These are phyloP conservation scores for Aphidius colemani DNA, from an alignment of 2,888 invertebrate species.

Conservation along the genomic window DNA sequence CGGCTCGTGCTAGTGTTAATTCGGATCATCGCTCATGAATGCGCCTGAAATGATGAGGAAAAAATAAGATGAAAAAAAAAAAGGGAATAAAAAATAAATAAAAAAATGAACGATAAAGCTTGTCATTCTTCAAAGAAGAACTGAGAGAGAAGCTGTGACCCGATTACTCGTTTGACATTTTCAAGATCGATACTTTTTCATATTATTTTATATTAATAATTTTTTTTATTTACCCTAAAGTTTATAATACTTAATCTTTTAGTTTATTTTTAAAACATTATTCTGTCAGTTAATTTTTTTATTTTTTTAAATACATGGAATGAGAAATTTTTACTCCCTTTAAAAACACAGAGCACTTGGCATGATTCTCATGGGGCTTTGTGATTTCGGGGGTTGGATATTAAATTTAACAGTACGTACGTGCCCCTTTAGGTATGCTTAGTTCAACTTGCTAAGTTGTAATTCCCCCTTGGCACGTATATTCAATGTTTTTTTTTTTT, in stretches of 20 bases:
- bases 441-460: background rate
- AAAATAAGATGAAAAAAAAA: slow-evolving; percentile 14
- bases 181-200: slow-evolving; percentile 14
- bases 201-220: background rate
- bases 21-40: slow-evolving; percentile 21
- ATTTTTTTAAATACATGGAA: background rate
- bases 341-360: slow-evolving; percentile 41
- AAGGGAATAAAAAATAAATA: slow-evolving; percentile 6
- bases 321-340: too few relatives aligned
- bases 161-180: slow-evolving; percentile 18
- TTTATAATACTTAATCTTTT: too few relatives aligned
- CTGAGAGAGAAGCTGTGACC: background rate
- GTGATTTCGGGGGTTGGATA: background rate
- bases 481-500: background rate
- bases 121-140: slow-evolving; percentile 2
- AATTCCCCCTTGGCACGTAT: background rate
- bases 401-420: background rate
- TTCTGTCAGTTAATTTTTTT: background rate
- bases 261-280: too few relatives aligned
- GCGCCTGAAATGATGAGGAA: background rate
- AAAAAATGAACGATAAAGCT: slow-evolving; percentile 7
- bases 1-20: slow-evolving; percentile 20
- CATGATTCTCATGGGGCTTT: slow-evolving; percentile 49
- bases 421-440: slow-evolving; percentile 5
- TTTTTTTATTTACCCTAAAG: too few relatives aligned